Evolutionary conservation across 2,113 vertebrate genomes (phyloP), one percentile per base, ranked within the genome.

Genomic region (Cnemophilus loriae): DNA sequence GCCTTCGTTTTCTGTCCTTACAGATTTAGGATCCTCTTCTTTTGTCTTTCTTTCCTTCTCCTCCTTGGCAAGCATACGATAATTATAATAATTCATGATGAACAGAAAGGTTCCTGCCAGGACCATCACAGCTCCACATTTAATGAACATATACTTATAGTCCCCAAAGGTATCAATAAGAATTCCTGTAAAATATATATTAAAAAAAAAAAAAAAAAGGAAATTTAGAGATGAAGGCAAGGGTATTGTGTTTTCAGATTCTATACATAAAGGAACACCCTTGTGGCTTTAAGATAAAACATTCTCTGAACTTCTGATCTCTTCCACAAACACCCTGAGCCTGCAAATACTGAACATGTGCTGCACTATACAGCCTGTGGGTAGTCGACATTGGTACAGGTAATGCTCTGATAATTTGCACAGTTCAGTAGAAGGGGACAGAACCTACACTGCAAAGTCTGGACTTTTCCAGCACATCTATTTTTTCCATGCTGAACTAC

Each of bases 81-180:
- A 98, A 97, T 98, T 98, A 94, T 98, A 98, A 81, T 96, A 93
- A 97, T 99, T 98, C 98, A 98, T 98, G 78, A 98, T 68, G 46
- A 98, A 98, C 89, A 99, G 97, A 69, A 99, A 99, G 44, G 97
- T 70, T 67, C 98, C 98, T 4, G 98, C 98, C 37, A 97, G 76
- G 79, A 98, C 80, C 92, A 98, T 98, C 91, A 98, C 98, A 14
- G 95, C 65, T n/a, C 98, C 98, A 59, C 98, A 98, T 97, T 98
- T 97, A 87, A 98, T 90, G 97, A 98, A 98, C 95, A 98, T 97
- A 55, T 98, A 98, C 74, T 96, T 98, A 92, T 98, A 98, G 94
- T 98, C 97, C 3, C 91, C 97, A 46, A 97, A 98, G 76, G 96
- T 60, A 96, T 98, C 98, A 23, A 98, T 98, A 86, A 98, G 96